Evolutionary conservation across 2,113 vertebrate species (phyloP), one percentile per base, ranked within the genome.

Genomic region (Ailuropoda melanoleuca): DNA sequence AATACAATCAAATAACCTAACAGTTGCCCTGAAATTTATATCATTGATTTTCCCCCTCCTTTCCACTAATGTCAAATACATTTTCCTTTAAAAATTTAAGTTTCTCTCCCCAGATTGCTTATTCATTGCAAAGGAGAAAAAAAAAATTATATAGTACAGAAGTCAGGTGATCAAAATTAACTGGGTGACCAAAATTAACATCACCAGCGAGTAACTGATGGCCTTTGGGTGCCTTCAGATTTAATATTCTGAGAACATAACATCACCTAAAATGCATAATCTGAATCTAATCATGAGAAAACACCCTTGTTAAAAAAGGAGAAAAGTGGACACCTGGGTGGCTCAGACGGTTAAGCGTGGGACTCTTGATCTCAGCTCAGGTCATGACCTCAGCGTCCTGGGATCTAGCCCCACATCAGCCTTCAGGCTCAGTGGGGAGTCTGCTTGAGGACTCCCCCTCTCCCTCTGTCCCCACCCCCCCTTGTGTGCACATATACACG

Each of bases 31-130:
- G 84, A 97, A 94, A 96, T 96, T 95, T 95, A 64, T 96, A 55
- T 18, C 78, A 93, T 95, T 98, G 97, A 98, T 97, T 98, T 90
- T 64, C 98, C 94, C 68, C 90, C 86, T 98, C 77, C 86, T 94
- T 97, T 94, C 93, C 48, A 80, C 96, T 96, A 98, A 95, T 10
- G 56, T 98, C 96, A 97, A 98, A 96, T 19, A 46, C 46, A 97
- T 96, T 98, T 98, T 98, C 81, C 97, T 92, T 96, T 94, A 81
- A 95, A 98, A 97, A 95, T 6, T 0, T 78, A 98, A 96, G 95
- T 95, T 98, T 64, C 93, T 97, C 93, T 97, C 93, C 96, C 92
- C 94, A 98, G 96, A 92, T 60, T 97, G 53, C n/a, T 68, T 75
- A 96, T 37, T 82, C 23, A 34, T 31, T 93, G 18, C 46, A 82